phyloP scores from a whole-genome alignment of 1,140 invertebrate species.

The Aphidius ervi region DNA sequence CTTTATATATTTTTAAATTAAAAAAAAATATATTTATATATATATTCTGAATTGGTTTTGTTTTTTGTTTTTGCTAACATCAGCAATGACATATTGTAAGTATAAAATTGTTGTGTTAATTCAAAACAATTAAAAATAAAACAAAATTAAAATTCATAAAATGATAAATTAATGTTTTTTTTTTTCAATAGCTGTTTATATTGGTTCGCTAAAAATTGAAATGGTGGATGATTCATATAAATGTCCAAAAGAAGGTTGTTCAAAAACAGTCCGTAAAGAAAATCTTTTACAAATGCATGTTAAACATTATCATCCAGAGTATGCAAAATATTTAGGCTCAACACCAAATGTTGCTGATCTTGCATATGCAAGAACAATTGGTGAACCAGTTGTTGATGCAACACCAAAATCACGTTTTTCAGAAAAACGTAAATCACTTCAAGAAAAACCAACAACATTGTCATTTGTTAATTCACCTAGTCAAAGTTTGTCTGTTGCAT shows the following conservation, averaged over 20 bases:
- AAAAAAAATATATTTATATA: neutral
- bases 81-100: too few species aligned
- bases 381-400: conserved; percentile 53
- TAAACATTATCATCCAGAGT: conserved; percentile 85
- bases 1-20: conserved; percentile 7
- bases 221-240: conserved; percentile 68
- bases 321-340: conserved; percentile 68
- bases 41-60: neutral
- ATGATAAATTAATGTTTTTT: conserved; percentile 5
- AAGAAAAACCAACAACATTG: conserved; percentile 33
- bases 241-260: conserved; percentile 78
- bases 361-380: conserved; percentile 71
- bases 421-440: conserved; percentile 37
- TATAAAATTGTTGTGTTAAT: neutral
- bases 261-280: conserved; percentile 85
- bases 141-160: neutral
- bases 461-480: conserved; percentile 23
- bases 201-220: conserved; percentile 65
- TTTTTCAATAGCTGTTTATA: conserved; percentile 52
- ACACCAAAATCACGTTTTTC: conserved; percentile 49
- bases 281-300: conserved; percentile 85
- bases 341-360: conserved; percentile 82
- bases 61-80: neutral
- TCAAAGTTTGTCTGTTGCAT: conserved; percentile 8
- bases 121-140: too few species aligned